Conservation (phyloP, 2,113 vertebrate genomes). For the Ciconia stormi region DNA sequence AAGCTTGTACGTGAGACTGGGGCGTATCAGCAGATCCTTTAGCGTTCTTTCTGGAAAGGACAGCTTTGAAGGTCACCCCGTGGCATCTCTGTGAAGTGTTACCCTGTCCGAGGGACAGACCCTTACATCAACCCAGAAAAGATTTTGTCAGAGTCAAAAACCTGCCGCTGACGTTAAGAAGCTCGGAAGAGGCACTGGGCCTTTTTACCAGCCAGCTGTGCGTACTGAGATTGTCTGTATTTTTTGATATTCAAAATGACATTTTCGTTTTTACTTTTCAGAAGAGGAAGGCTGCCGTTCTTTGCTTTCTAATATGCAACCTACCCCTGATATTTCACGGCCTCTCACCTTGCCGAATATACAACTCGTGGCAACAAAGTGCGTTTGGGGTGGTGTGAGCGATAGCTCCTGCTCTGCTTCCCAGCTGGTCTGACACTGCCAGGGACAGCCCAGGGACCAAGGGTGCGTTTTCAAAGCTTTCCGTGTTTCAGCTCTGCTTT, state of each 20-base stretch:
- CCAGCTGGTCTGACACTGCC: background rate
- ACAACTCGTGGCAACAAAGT: background rate
- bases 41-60: background rate
- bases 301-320: background rate
- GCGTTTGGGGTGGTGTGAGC: background rate
- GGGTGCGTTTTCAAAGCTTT: background rate
- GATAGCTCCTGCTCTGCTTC: background rate
- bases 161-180: background rate
- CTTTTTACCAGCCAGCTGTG: background rate
- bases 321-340: background rate
- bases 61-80: background rate
- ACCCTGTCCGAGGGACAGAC: background rate
- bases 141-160: background rate
- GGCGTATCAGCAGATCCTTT: background rate
- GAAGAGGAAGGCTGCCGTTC: background rate
- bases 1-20: background rate
- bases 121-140: background rate
- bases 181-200: background rate
- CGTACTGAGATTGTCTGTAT: background rate
- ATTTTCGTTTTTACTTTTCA: background rate
- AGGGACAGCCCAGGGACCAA: accelerated
- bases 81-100: background rate
- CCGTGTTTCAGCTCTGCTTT: background rate
- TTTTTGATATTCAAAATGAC: background rate
- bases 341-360: background rate